A percentile compares a stretch with the other conserved stretches of the same genome.
phyloP scores from a whole-genome alignment of 2,888 invertebrate species.

The Steinernema scapterisci region DNA sequence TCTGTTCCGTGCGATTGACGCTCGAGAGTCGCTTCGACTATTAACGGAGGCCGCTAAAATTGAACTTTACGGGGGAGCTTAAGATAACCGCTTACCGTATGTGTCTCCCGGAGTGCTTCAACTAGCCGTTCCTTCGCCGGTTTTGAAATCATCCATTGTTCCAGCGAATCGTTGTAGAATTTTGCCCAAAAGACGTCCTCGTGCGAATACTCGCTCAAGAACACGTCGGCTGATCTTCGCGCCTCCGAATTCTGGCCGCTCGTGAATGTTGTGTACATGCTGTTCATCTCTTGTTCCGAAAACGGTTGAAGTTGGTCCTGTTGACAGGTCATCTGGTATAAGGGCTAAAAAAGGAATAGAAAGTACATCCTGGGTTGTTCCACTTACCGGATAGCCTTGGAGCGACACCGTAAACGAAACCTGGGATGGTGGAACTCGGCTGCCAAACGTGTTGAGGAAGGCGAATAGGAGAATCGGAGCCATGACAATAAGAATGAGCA shows the following conservation, averaged over 20 bases:
- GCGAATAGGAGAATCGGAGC: slow-evolving; percentile 28
- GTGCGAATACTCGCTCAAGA: slow-evolving; percentile 20
- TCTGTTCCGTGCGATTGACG: slow-evolving; percentile 14
- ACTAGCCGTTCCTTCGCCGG: slow-evolving; percentile 13
- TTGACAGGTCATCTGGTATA: slow-evolving; percentile 25
- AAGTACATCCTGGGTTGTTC: not conserved
- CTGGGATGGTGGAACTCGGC: slow-evolving; percentile 9
- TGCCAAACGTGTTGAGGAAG: slow-evolving; percentile 24
- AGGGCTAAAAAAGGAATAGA: not conserved
- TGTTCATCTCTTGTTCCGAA: not conserved
- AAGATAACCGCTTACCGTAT: not conserved
- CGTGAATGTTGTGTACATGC: not conserved
- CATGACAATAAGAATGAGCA: slow-evolving; percentile 21
- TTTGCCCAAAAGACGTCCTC: slow-evolving; percentile 16
- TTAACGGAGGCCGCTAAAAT: not conserved
- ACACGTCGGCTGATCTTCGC: slow-evolving; percentile 6
- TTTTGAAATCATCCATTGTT: slow-evolving; percentile 13
- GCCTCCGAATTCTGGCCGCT: not conserved
- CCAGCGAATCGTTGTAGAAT: not conserved
- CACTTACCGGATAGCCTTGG: slow-evolving; percentile 25
- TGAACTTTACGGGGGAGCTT: not conserved
- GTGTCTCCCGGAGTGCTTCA: not conserved
- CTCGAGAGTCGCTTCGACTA: not conserved
- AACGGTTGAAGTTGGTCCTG: not conserved
- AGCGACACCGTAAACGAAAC: not conserved